phyloP scores from a whole-genome alignment of 92 coral and sea anemone genomes.

The Heteractis magnifica region DNA sequence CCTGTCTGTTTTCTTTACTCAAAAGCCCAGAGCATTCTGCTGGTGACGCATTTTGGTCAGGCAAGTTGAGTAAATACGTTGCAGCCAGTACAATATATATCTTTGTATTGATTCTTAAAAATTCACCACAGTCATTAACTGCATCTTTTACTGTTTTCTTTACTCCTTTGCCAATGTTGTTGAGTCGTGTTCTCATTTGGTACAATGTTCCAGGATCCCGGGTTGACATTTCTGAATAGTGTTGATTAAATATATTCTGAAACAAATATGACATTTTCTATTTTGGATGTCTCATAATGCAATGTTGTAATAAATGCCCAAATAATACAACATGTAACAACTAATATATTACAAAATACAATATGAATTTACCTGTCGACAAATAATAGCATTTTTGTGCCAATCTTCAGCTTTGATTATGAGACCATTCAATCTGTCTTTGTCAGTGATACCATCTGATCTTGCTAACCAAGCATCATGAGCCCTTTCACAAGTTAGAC shows the following conservation, averaged over 20 bases:
- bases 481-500: conserved; percentile 1
- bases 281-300: no score
- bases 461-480: background rate
- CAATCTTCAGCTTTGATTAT: background rate
- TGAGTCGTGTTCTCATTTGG: background rate
- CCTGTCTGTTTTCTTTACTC: background rate
- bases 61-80: background rate
- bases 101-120: background rate
- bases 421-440: background rate
- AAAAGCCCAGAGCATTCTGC: background rate
- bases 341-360: no score
- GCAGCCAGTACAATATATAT: background rate
- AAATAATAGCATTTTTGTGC: background rate
- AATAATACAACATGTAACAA: no score
- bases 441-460: background rate
- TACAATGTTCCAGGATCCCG: background rate
- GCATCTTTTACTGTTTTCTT: background rate
- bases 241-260: background rate
- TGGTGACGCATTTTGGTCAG: background rate
- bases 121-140: background rate
- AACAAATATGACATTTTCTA: no score
- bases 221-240: background rate
- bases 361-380: background rate
- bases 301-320: no score
- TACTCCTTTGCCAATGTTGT: background rate